A percentile compares a stretch with the other conserved stretches of the same genome.
These are phyloP conservation scores for Nanger granti DNA, from an alignment of 2,113 vertebrate species.

Conservation along the genomic window DNA sequence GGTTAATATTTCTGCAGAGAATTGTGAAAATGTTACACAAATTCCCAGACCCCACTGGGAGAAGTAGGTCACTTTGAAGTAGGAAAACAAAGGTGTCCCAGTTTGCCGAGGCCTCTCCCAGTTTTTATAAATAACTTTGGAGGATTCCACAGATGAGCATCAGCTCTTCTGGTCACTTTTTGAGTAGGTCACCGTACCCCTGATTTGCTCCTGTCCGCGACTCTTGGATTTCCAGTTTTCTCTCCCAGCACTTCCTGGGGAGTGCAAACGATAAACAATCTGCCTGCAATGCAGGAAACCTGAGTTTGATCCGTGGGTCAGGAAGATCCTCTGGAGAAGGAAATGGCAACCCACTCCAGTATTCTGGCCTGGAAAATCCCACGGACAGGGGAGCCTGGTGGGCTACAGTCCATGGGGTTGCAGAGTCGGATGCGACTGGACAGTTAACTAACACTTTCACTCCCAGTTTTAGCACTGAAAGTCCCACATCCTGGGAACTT, in stretches of 20 bases:
- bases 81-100: not conserved
- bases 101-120: not conserved
- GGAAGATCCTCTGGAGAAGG: not conserved
- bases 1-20: not conserved
- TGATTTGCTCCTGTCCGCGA: fast-evolving
- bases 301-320: fast-evolving
- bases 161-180: not conserved
- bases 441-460: not conserved
- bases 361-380: not conserved
- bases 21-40: not conserved
- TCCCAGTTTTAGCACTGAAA: not conserved
- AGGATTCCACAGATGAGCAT: not conserved
- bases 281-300: not conserved
- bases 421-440: not conserved
- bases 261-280: not conserved
- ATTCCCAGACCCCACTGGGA: not conserved
- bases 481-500: not conserved
- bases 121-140: not conserved
- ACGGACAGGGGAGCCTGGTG: not conserved
- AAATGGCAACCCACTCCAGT: fast-evolving
- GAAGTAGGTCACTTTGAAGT: not conserved
- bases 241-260: not conserved
- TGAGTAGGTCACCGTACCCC: not conserved
- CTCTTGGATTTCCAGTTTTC: not conserved
- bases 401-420: not conserved